Evolutionary conservation across 2,797 vertebrate genomes (phyloP), one percentile per base, ranked within the genome.

Genomic region (Rhabdophis nuchalis): DNA sequence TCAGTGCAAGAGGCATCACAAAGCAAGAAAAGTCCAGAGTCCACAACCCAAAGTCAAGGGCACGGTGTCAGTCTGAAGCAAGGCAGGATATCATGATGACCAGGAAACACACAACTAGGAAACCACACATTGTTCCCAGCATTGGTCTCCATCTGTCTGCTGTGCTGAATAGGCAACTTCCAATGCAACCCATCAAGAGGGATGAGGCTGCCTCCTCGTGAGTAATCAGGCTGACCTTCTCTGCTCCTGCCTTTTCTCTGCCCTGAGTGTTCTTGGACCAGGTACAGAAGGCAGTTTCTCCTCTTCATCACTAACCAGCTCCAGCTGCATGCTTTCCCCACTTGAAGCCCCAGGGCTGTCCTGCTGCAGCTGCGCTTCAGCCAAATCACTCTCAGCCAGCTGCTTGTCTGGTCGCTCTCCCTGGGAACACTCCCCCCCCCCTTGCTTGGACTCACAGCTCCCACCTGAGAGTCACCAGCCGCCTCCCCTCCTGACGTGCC

Each of bases 391-490:
- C 29, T 6, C 61, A 64, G 61, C 29, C 61, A 64, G 13, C 13
- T 64, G 61, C 1, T 64, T 29, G 1, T n/a, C 61, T 64, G 29
- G 5, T 64, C 13, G 0, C 2, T 64, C 29, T 64, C 29, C 61
- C 12, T 64, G 5, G 61, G 13, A 64, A 64, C 12, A 64, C 12
- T n/a, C 12, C 29, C 29, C 61, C 29, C 29, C 12, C 29, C 61
- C 29, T 64, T 0, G 2, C 61, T 14, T n/a, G 2, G n/a, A 64
- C 5, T 64, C 61, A 64, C 61, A 64, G 29, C 13, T 5, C 29
- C 13, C 0, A 0, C 5, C 13, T 64, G 4, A 13, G 27, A 13
- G 1, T 12, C 60, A 64, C n/a, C 27, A n/a, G 60, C 60, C 1
- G 1, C 12, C 27, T 29, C 60, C 1, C 11, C 27, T n/a, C 27